Percentiles rank a stretch among this genome's conserved stretches.
These are phyloP conservation scores for Lanius collurio DNA, from an alignment of 2,113 vertebrate genomes.

Conservation along the genomic window DNA sequence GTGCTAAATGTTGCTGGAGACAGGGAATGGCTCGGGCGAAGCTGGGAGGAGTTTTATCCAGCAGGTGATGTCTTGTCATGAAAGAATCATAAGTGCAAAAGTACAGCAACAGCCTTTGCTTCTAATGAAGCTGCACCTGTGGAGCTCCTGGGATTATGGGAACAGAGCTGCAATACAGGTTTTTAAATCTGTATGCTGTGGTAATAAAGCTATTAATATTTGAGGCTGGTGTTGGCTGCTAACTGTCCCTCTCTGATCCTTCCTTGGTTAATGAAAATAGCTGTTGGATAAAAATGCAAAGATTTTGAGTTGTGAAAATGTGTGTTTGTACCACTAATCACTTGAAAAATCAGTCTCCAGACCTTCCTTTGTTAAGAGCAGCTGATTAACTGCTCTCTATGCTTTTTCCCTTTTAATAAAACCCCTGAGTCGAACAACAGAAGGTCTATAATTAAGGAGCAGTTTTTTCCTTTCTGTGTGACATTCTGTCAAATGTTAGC, in stretches of 20 bases:
- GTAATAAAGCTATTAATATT: neutral
- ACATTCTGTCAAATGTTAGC: neutral
- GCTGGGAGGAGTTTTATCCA: neutral
- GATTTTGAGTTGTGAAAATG: neutral
- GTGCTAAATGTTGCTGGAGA: neutral
- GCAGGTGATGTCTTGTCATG: neutral
- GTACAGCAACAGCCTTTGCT: neutral
- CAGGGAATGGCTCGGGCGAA: neutral
- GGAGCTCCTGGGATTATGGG: neutral
- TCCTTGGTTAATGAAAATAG: neutral
- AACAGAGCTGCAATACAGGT: neutral
- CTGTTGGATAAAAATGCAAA: neutral
- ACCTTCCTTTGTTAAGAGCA: neutral
- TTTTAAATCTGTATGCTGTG: neutral
- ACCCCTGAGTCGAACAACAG: neutral
- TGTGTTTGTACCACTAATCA: neutral
- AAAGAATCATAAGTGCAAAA: neutral
- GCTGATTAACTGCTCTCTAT: neutral
- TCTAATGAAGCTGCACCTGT: neutral
- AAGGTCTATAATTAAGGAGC: neutral
- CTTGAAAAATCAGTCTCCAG: constrained; percentile 25
- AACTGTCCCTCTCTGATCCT: neutral
- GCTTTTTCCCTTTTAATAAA: constrained; percentile 3
- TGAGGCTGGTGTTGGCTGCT: neutral
- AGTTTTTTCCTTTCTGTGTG: neutral